phyloP scores from a whole-genome alignment of 2,113 vertebrate species.

The Chamaetylas fuelleborni region DNA sequence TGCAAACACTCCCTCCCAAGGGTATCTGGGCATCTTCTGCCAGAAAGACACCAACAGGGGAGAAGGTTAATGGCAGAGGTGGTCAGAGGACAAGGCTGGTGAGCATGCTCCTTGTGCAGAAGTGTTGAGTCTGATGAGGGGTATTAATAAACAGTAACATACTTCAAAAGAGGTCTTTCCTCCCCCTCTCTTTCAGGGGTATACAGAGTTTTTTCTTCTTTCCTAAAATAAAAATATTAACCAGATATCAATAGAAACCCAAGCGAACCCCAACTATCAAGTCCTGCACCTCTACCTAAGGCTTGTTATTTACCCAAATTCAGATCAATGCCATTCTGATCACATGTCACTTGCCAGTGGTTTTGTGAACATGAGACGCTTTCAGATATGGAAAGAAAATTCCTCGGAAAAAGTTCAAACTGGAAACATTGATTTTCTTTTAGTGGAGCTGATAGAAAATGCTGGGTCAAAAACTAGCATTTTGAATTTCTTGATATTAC shows the following conservation, averaged over 20 bases:
- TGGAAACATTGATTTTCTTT: slow-evolving; percentile 2
- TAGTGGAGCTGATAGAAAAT: neutral
- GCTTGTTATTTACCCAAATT: slow-evolving; percentile 24
- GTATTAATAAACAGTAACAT: neutral
- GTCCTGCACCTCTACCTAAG: neutral
- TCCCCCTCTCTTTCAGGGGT: neutral
- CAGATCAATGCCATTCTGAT: neutral
- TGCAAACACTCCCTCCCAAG: neutral
- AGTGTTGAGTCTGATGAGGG: neutral
- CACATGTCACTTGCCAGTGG: neutral
- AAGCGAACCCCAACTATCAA: neutral
- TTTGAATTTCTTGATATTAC: neutral
- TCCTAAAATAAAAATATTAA: neutral
- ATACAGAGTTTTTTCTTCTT: neutral
- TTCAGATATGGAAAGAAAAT: slow-evolving; percentile 25
- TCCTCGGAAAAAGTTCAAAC: neutral
- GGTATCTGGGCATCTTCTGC: neutral
- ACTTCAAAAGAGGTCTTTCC: neutral
- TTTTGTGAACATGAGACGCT: slow-evolving; percentile 18
- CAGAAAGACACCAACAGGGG: neutral
- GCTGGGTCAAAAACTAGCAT: neutral
- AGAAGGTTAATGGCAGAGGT: neutral
- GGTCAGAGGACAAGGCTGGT: neutral
- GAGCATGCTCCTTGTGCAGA: neutral
- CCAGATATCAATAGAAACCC: neutral